Evolutionary conservation across 2,797 vertebrate species (phyloP).

Genomic region (Channa striata): DNA sequence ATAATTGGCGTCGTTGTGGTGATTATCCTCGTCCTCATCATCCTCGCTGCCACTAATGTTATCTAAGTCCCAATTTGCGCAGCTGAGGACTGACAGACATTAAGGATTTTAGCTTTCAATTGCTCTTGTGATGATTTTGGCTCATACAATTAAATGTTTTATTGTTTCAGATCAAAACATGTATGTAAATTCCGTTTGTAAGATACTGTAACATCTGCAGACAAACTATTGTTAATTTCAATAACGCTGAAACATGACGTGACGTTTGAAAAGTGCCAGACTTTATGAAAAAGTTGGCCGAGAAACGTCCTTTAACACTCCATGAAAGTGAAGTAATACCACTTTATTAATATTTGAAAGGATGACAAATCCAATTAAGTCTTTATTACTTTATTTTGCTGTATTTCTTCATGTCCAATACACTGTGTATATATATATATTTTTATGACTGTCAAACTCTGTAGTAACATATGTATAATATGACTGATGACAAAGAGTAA

Average conservation of each 20-base stretch:
- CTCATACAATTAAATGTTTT: neutral
- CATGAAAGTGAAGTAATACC: slow-evolving; percentile 4
- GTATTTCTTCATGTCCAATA: slow-evolving; percentile 60
- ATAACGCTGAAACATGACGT: neutral
- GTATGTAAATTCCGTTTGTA: slow-evolving; percentile 6
- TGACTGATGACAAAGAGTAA: slow-evolving; percentile 44
- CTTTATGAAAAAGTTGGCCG: slow-evolving; percentile 23
- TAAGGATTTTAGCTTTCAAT: slow-evolving; percentile 3
- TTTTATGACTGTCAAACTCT: slow-evolving; percentile 59
- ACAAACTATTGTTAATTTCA: neutral
- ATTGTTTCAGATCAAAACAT: slow-evolving; percentile 13
- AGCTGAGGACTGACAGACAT: slow-evolving; percentile 12
- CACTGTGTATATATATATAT: slow-evolving; percentile 49
- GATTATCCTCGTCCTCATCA: slow-evolving; percentile 84
- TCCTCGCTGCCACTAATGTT: slow-evolving; percentile 81
- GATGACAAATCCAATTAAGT: slow-evolving; percentile 52
- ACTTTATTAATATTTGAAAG: slow-evolving; percentile 28
- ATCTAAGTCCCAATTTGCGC: slow-evolving; percentile 59
- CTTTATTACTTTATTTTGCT: slow-evolving; percentile 62
- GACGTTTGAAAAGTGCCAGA: neutral
- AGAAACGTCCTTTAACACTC: slow-evolving; percentile 59
- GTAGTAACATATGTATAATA: slow-evolving; percentile 70
- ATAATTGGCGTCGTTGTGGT: slow-evolving; percentile 81
- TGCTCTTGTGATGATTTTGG: slow-evolving; percentile 24
- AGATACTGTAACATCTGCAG: neutral